Percentiles rank a stretch among this genome's conserved stretches.
These are phyloP conservation scores for Haliaeetus leucogaster DNA, from an alignment of 2,113 vertebrate genomes.

Conservation along the genomic window DNA sequence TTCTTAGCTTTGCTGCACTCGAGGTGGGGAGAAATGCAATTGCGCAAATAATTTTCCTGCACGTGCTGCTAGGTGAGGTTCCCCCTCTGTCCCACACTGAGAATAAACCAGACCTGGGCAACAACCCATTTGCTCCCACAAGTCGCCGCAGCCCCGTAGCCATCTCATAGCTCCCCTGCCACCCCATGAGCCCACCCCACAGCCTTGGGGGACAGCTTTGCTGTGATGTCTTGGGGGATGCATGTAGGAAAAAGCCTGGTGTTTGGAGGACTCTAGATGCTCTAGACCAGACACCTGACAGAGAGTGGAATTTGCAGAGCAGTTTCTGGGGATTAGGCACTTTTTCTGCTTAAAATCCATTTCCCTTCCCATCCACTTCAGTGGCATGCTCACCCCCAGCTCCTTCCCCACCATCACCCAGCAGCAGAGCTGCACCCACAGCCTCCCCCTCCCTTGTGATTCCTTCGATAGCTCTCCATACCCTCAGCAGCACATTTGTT, in stretches of 20 bases:
- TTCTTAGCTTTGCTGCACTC: neutral
- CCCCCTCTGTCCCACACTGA: neutral
- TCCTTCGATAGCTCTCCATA: neutral
- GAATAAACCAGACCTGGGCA: neutral
- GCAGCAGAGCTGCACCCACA: neutral
- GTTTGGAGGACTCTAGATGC: neutral
- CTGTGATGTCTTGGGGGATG: neutral
- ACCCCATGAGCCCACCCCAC: fast-evolving
- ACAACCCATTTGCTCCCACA: neutral
- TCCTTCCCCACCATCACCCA: neutral
- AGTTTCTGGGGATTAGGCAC: neutral
- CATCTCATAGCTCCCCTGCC: fast-evolving
- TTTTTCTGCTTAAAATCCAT: neutral
- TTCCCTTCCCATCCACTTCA: neutral
- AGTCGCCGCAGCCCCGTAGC: fast-evolving
- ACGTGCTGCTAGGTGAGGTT: neutral
- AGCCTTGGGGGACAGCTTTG: neutral
- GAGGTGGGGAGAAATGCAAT: neutral
- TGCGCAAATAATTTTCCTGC: neutral
- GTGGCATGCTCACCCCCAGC: neutral
- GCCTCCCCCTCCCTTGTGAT: neutral
- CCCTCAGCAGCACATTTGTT: neutral
- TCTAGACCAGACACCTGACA: fast-evolving
- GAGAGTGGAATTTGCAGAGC: neutral
- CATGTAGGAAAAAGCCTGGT: neutral